phyloP scores from a whole-genome alignment of 2,888 invertebrate genomes.

The Eupithecia abbreviata region DNA sequence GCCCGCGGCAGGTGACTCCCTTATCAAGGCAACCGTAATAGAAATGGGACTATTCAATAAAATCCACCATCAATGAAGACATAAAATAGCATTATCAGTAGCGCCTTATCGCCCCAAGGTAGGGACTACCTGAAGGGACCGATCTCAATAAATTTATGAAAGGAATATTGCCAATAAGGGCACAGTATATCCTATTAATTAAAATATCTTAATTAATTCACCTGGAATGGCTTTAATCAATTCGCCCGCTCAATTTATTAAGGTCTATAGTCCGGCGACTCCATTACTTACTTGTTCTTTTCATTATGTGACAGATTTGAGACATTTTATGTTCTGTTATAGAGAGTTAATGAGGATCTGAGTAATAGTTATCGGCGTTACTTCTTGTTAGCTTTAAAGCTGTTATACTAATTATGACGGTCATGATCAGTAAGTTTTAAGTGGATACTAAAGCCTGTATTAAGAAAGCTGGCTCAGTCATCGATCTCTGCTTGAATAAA shows the following conservation, averaged over 20 bases:
- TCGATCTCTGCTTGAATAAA: too few species aligned
- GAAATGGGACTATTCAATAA: constrained; percentile 34
- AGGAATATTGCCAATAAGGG: constrained; percentile 84
- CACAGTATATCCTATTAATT: constrained; percentile 83
- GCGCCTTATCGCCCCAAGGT: constrained; percentile 71
- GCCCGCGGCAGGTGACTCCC: not conserved
- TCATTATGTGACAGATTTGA: constrained; percentile 46
- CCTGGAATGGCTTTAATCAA: constrained; percentile 84
- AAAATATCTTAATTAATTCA: constrained; percentile 84
- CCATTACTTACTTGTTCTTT: constrained; percentile 51
- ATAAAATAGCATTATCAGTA: constrained; percentile 63
- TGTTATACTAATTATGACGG: not conserved
- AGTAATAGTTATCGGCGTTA: not conserved
- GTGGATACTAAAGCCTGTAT: too few species aligned
- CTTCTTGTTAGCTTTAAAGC: not conserved
- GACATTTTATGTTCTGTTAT: constrained; percentile 28
- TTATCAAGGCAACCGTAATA: constrained; percentile 12
- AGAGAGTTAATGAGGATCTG: constrained; percentile 15
- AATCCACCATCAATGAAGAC: constrained; percentile 42
- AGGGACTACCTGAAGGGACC: constrained; percentile 70
- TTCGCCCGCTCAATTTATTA: constrained; percentile 81
- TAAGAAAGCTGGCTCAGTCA: too few species aligned
- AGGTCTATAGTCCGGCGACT: constrained; percentile 67
- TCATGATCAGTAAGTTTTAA: not conserved
- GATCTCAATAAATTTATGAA: constrained; percentile 83